These are phyloP conservation scores for Vulpes lagopus DNA, from an alignment of 2,113 vertebrate species.

Conservation along the genomic window DNA sequence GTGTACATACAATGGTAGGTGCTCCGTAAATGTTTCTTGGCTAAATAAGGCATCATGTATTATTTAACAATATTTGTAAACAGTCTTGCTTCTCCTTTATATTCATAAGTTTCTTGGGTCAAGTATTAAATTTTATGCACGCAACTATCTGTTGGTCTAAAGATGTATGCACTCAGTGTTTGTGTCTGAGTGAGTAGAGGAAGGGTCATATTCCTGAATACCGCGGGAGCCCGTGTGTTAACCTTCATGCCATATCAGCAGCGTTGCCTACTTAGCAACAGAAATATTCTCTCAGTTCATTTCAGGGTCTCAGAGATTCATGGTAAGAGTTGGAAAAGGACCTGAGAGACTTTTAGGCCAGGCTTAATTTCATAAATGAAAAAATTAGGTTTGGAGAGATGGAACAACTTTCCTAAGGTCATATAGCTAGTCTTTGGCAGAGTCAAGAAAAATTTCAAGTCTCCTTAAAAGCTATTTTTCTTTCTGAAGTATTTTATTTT, in stretches of 20 bases:
- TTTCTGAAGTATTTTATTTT: slow-evolving; percentile 46
- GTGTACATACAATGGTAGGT: neutral
- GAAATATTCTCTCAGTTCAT: neutral
- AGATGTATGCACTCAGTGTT: neutral
- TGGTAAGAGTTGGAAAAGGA: slow-evolving; percentile 29
- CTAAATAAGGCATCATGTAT: neutral
- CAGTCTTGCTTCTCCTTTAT: neutral
- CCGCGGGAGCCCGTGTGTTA: neutral
- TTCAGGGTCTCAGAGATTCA: neutral
- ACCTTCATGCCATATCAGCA: neutral
- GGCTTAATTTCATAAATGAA: slow-evolving; percentile 46
- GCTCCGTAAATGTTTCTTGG: neutral
- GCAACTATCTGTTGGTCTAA: neutral
- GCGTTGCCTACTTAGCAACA: neutral
- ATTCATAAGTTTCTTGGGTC: neutral
- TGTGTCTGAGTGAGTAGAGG: neutral
- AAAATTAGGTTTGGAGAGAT: neutral
- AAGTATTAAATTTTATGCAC: neutral
- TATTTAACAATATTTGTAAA: slow-evolving; percentile 39
- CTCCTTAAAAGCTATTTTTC: slow-evolving; percentile 61
- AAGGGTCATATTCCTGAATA: neutral
- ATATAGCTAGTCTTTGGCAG: neutral
- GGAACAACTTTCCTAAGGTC: neutral
- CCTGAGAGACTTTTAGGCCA: slow-evolving; percentile 11
- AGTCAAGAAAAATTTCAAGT: slow-evolving; percentile 51